Percentiles rank a stretch among this genome's conserved stretches.
phyloP scores from a whole-genome alignment of 2,888 invertebrate species.

The Microplitis manilae region DNA sequence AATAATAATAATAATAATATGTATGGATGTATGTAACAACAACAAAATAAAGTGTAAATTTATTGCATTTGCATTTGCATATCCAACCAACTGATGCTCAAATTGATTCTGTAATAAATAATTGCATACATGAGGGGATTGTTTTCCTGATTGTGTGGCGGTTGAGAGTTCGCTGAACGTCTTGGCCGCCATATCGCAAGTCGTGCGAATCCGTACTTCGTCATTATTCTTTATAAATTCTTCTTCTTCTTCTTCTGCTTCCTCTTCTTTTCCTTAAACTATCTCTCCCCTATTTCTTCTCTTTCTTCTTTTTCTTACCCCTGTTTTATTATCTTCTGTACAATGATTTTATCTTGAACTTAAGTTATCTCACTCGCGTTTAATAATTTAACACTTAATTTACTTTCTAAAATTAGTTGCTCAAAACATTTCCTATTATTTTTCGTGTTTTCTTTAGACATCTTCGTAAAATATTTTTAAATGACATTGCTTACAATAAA shows the following conservation, averaged over 20 bases:
- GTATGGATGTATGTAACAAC: background rate
- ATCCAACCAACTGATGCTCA: conserved; percentile 15
- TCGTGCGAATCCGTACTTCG: conserved; percentile 68
- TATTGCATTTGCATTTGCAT: conserved; percentile 33
- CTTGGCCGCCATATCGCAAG: conserved; percentile 68
- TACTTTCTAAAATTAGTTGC: conserved; percentile 38
- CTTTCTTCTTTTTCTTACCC: background rate
- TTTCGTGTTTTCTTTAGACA: conserved; percentile 60
- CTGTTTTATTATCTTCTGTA: conserved; percentile 14
- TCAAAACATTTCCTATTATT: conserved; percentile 58
- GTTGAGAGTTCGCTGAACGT: conserved; percentile 65
- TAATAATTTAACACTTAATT: conserved; percentile 3
- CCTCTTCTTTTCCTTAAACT: background rate
- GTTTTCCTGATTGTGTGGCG: conserved; percentile 69
- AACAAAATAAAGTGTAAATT: conserved; percentile 24
- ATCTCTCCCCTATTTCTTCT: conserved; percentile 24
- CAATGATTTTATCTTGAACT: conserved; percentile 34
- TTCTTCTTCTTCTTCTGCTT: conserved; percentile 5
- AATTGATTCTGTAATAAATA: conserved; percentile 36
- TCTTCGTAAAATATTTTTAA: conserved; percentile 60
- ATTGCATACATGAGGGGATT: conserved; percentile 70
- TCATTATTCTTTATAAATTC: conserved; percentile 56
- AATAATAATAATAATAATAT: background rate
- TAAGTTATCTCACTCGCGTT: conserved; percentile 16
- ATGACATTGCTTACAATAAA: conserved; percentile 54